Base-by-base conservation (phyloP, 1,140 invertebrate genomes). In the Saccostrea cuccullata region DNA sequence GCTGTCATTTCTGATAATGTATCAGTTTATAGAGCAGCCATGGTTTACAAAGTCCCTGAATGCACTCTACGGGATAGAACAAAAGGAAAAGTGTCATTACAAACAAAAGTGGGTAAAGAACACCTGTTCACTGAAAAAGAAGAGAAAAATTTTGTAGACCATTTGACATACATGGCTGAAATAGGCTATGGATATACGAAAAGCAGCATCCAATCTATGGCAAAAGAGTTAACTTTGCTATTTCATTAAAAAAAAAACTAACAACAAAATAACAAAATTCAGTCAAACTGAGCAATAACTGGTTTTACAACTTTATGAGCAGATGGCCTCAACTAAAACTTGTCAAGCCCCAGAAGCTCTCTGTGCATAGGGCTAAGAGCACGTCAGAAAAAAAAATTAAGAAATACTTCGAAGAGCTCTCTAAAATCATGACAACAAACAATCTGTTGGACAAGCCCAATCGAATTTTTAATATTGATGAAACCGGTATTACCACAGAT, bases 141-240 rank as follows among this genome's bases (percentile, higher is more conserved):
- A n/a, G n/a, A n/a, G n/a, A n/a, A n/a, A n/a, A n/a, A n/a, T n/a
- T n/a, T n/a, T n/a, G n/a, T n/a, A n/a, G n/a, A 85, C 8, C 88
- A 87, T 77, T 56, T 87, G 15, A 82, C 0, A 30, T 84, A 90
- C 36, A 87, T 89, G 73, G 88, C 83, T 55, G 20, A 77, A 4
- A 89, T 89, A 70, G 86, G 89, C 8, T 89, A 90, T 86, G 86
- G 86, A 1, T 89, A 90, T 30, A 85, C 15, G 26, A 89, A 85
- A 36, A 13, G 55, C 23, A 55, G 30, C 1, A 55, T 89, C 17
- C 85, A 89, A 58, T 73, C 83, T 20, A 15, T 85, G 17, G 89
- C 67, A 82, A 55, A 6, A 26, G 85, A 90, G 26, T 90, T n/a
- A n/a, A n/a, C n/a, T n/a, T n/a, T n/a, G n/a, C n/a, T n/a, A n/a